These are phyloP conservation scores for Engraulis encrasicolus DNA, from an alignment of 2,113 vertebrate genomes.

Conservation along the genomic window DNA sequence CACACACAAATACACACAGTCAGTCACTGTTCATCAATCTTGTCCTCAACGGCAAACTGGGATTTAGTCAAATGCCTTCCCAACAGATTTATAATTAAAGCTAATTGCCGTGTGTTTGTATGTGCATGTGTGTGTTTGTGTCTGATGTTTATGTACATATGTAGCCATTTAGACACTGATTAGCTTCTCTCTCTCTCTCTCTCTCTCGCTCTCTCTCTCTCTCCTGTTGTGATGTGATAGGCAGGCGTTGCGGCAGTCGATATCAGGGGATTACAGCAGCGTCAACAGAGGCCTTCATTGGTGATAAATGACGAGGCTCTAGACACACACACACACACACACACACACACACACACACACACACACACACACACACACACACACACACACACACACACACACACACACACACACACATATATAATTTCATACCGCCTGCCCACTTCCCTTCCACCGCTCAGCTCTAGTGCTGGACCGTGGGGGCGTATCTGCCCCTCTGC, in stretches of 20 bases:
- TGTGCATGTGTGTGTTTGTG: neutral
- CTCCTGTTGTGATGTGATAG: neutral
- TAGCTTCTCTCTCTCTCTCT: no score
- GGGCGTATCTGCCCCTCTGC: constrained; percentile 33
- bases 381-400: neutral
- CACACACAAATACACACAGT: neutral
- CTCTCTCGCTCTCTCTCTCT: neutral
- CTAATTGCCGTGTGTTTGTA: neutral
- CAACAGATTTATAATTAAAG: constrained; percentile 14
- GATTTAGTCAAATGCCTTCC: neutral
- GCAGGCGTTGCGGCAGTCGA: constrained; percentile 19
- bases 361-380: neutral
- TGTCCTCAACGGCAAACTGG: neutral
- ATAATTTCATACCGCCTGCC: no score
- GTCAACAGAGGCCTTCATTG: neutral
- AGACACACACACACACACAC: neutral
- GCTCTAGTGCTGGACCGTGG: constrained; percentile 1
- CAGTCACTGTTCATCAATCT: neutral
- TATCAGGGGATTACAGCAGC: constrained; percentile 29
- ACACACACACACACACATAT: neutral
- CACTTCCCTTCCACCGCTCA: neutral
- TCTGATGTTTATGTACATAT: neutral
- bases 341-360: neutral
- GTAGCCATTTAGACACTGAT: neutral
- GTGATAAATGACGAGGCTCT: constrained; percentile 17